A percentile compares a stretch with the other conserved stretches of the same genome.
Conservation (phyloP, 2,113 vertebrate genomes). For the Gavia stellata region DNA sequence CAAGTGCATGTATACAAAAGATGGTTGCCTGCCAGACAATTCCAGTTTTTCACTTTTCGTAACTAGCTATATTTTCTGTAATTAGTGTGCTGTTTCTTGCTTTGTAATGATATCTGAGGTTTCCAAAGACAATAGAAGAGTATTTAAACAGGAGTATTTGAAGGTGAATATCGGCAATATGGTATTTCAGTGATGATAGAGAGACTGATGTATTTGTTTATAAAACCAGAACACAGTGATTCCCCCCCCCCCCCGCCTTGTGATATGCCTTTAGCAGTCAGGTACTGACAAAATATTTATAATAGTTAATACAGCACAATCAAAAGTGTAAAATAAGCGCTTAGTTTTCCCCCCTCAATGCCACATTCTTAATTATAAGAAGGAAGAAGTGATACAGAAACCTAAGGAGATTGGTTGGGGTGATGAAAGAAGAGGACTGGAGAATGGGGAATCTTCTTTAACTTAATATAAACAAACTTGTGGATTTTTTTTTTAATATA, state of each 20-base stretch:
- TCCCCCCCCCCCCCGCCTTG: background rate
- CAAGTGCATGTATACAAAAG: background rate
- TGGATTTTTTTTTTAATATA: background rate
- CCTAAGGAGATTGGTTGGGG: background rate
- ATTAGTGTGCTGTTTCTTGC: background rate
- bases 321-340: background rate
- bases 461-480: background rate
- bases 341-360: background rate
- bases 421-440: background rate
- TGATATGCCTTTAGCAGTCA: background rate
- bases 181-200: background rate
- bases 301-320: background rate
- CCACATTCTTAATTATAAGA: background rate
- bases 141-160: background rate
- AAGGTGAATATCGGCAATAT: background rate
- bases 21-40: background rate
- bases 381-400: background rate
- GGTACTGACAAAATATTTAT: background rate
- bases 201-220: background rate
- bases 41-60: background rate
- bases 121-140: background rate
- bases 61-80: background rate
- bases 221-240: background rate
- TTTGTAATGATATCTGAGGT: background rate
- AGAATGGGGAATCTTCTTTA: background rate